A percentile compares a stretch with the other conserved stretches of the same genome.
phyloP scores from a whole-genome alignment of 2,113 vertebrate species.

The Mellivora capensis region DNA sequence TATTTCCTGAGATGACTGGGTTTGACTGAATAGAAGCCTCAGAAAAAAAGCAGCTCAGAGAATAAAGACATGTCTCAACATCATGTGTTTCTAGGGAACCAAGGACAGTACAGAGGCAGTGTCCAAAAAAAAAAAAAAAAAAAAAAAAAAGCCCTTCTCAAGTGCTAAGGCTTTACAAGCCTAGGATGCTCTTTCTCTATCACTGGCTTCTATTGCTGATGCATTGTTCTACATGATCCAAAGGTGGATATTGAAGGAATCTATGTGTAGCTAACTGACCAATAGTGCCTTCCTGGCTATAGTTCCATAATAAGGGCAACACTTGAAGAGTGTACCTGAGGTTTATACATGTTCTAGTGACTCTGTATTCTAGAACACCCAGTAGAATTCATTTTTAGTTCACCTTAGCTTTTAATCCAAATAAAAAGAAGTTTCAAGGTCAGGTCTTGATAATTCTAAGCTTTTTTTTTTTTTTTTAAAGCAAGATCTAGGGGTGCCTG shows the following conservation, averaged over 20 bases:
- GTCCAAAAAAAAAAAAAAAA: neutral
- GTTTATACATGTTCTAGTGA: neutral
- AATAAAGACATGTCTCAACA: neutral
- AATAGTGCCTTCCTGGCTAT: neutral
- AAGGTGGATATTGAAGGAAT: neutral
- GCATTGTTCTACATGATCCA: neutral
- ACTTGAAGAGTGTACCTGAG: neutral
- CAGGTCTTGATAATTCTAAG: neutral
- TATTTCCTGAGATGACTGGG: neutral
- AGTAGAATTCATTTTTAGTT: neutral
- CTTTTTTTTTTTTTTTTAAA: neutral
- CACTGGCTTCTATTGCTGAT: neutral
- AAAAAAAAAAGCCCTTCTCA: neutral
- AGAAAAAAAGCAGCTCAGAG: neutral
- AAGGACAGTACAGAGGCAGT: neutral
- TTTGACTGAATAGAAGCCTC: neutral
- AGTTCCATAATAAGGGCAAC: neutral
- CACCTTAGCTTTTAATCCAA: neutral
- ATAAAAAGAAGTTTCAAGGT: neutral
- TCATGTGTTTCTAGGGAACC: neutral
- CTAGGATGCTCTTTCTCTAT: neutral
- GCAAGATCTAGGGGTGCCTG: too few relatives aligned
- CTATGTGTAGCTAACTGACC: neutral
- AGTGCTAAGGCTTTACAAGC: neutral
- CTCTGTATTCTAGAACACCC: neutral